These are phyloP conservation scores for Marasmarcha lunaedactyla DNA, from an alignment of 2,888 invertebrate species.

Conservation along the genomic window DNA sequence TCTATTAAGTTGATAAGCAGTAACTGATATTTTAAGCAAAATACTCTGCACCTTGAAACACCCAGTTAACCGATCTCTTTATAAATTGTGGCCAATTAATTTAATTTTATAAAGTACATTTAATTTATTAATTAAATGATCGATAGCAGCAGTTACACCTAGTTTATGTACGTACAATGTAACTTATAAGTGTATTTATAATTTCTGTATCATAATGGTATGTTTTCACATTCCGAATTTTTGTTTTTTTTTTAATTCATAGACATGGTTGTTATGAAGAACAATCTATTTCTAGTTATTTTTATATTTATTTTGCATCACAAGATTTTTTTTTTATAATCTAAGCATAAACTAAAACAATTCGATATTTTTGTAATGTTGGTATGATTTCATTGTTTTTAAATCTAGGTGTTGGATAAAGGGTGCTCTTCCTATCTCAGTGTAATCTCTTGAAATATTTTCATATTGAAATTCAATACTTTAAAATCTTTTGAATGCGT, in stretches of 20 bases:
- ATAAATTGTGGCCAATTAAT: constrained; percentile 23
- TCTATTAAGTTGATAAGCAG: constrained; percentile 13
- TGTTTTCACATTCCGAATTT: constrained; percentile 39
- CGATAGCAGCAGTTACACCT: constrained; percentile 37
- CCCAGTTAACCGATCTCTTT: constrained; percentile 16
- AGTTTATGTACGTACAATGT: constrained; percentile 30
- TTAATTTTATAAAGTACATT: constrained; percentile 25
- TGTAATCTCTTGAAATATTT: neutral
- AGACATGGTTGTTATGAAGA: too few relatives aligned
- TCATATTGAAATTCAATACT: neutral
- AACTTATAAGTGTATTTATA: constrained; percentile 46
- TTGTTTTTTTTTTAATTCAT: too few relatives aligned
- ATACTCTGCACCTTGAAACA: constrained; percentile 26
- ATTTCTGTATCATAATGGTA: constrained; percentile 66
- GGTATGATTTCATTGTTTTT: too few relatives aligned
- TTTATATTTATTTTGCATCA: too few relatives aligned
- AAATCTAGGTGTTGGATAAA: too few relatives aligned
- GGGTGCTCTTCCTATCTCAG: too few relatives aligned
- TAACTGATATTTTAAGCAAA: constrained; percentile 26
- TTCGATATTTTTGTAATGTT: too few relatives aligned
- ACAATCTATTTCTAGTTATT: too few relatives aligned
- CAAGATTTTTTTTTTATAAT: too few relatives aligned
- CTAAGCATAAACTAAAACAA: too few relatives aligned
- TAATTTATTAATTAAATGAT: constrained; percentile 40
- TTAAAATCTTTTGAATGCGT: constrained; percentile 15